Evolutionary conservation across 2,888 invertebrate genomes (phyloP).

Genomic region (Chrysotoxum bicinctum): DNA sequence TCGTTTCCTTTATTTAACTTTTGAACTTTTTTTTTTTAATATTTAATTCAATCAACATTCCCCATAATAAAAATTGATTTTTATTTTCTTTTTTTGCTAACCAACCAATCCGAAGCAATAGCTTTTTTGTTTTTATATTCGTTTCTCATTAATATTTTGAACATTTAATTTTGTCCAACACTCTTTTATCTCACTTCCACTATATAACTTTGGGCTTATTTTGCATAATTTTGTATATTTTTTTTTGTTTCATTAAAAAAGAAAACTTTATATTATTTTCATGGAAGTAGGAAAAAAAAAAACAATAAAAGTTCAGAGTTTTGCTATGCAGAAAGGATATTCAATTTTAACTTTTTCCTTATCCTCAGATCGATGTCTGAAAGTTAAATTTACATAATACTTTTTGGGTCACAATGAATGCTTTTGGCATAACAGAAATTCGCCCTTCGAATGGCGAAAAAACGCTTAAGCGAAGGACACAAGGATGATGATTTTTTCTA

Average conservation of each 20-base stretch:
- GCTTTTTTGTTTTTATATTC: constrained; percentile 22
- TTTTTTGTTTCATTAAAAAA: constrained; percentile 60
- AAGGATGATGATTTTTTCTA: constrained; percentile 31
- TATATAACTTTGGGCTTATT: constrained; percentile 24
- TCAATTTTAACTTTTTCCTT: constrained; percentile 71
- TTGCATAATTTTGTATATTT: constrained; percentile 60
- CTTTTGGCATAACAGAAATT: constrained; percentile 26
- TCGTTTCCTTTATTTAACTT: constrained; percentile 28
- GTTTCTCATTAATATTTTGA: constrained; percentile 69
- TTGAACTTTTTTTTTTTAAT: constrained; percentile 19
- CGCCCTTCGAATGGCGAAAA: neutral
- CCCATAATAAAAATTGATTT: constrained; percentile 30
- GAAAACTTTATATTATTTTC: constrained; percentile 44
- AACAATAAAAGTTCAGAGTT: constrained; percentile 57
- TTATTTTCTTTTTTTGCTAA: neutral
- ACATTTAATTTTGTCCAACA: constrained; percentile 62
- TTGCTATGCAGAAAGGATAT: constrained; percentile 70
- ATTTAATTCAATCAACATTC: constrained; percentile 39
- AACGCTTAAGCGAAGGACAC: constrained; percentile 16
- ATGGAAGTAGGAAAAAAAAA: constrained; percentile 35
- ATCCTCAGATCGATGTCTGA: constrained; percentile 61
- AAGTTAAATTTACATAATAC: constrained; percentile 62
- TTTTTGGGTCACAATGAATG: constrained; percentile 26
- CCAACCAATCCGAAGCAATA: constrained; percentile 24
- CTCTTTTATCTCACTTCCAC: constrained; percentile 3